These are phyloP conservation scores for Epinephelus awoara DNA, from an alignment of 2,797 vertebrate species.

Conservation along the genomic window DNA sequence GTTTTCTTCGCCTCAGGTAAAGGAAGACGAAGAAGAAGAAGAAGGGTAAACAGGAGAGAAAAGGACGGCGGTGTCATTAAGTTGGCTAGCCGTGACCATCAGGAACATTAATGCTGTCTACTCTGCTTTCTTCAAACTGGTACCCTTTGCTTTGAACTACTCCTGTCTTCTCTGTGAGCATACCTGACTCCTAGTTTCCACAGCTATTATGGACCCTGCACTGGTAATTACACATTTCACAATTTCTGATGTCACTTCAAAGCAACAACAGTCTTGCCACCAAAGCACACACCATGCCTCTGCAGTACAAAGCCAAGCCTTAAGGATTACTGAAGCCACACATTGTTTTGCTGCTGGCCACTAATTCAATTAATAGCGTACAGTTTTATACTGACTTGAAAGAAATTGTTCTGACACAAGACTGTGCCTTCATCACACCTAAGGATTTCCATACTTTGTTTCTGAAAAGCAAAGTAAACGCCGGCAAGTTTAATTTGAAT, in stretches of 20 bases:
- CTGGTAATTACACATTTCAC: slow-evolving; percentile 85
- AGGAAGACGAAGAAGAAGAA: slow-evolving; percentile 46
- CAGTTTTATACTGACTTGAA: slow-evolving; percentile 77
- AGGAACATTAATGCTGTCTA: slow-evolving; percentile 75
- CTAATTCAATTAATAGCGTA: slow-evolving; percentile 85
- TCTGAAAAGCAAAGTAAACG: slow-evolving; percentile 53
- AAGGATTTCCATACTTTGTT: slow-evolving; percentile 56
- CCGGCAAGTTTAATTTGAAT: slow-evolving; percentile 35
- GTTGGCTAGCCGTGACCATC: slow-evolving; percentile 77
- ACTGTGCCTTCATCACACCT: slow-evolving; percentile 36
- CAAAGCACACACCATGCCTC: slow-evolving; percentile 55
- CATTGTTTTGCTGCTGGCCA: slow-evolving; percentile 82
- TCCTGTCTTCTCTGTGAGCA: slow-evolving; percentile 62
- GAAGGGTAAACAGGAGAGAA: slow-evolving; percentile 70
- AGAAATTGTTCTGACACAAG: slow-evolving; percentile 64
- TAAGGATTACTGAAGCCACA: slow-evolving; percentile 78
- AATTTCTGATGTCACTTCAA: slow-evolving; percentile 85
- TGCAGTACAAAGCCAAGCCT: slow-evolving; percentile 78
- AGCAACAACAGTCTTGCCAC: slow-evolving; percentile 77
- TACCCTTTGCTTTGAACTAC: slow-evolving; percentile 82
- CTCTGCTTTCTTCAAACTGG: slow-evolving; percentile 77
- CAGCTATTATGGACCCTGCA: slow-evolving; percentile 78
- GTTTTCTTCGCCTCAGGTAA: slow-evolving; percentile 67
- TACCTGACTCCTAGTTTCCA: slow-evolving; percentile 79
- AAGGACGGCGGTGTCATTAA: slow-evolving; percentile 75